Conservation (phyloP, 2,113 vertebrate species). For the Ariopsis seemanni region DNA sequence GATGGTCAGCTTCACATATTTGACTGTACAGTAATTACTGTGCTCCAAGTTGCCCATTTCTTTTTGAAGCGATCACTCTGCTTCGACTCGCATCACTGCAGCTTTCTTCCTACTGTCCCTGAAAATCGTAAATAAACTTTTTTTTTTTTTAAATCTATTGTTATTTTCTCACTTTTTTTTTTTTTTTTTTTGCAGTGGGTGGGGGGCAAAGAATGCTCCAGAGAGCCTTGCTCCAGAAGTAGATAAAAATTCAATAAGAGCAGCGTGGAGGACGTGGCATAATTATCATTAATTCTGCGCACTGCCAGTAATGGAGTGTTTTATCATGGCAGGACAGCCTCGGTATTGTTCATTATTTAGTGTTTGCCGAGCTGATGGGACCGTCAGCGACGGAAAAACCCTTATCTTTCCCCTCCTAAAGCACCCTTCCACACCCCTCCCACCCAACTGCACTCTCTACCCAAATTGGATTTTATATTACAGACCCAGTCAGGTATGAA, state of each 20-base stretch:
- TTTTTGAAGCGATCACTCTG: neutral
- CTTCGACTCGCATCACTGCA: constrained; percentile 2
- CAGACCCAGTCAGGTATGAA: constrained; percentile 88
- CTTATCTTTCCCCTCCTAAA: constrained; percentile 80
- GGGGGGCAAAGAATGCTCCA: constrained; percentile 53
- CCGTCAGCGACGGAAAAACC: constrained; percentile 67
- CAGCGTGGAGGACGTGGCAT: constrained; percentile 78
- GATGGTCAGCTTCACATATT: neutral
- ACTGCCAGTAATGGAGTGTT: constrained; percentile 84
- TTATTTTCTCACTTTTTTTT: constrained; percentile 35
- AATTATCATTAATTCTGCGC: constrained; percentile 92
- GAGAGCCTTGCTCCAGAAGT: constrained; percentile 58
- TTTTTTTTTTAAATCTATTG: constrained; percentile 44
- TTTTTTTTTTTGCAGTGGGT: too few relatives aligned
- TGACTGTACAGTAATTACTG: constrained; percentile 13
- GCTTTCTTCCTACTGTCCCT: constrained; percentile 27
- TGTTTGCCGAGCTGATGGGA: constrained; percentile 94
- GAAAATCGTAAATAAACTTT: constrained; percentile 51
- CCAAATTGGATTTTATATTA: constrained; percentile 97
- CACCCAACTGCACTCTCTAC: constrained; percentile 73
- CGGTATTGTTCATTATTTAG: constrained; percentile 90
- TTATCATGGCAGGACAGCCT: constrained; percentile 88
- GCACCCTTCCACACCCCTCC: constrained; percentile 74
- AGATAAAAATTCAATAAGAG: constrained; percentile 95
- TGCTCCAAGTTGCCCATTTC: neutral